Conservation (phyloP, 2,888 invertebrate species). For the Pseudanteris insignis region DNA sequence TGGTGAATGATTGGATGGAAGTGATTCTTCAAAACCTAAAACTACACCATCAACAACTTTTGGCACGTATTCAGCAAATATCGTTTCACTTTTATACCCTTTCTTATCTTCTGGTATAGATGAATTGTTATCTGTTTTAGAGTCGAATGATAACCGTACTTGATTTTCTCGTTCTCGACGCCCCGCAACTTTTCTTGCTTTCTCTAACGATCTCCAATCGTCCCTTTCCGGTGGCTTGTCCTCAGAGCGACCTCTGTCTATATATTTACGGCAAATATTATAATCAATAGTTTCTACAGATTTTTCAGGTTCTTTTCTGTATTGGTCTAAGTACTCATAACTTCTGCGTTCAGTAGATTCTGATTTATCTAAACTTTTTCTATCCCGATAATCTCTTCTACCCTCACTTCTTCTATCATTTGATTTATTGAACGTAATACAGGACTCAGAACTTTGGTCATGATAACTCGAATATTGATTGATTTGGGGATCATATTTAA, state of each 20-base stretch:
- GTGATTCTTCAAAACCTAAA: conserved; percentile 60
- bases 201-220: conserved; percentile 62
- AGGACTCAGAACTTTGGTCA: conserved; percentile 47
- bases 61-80: conserved; percentile 75
- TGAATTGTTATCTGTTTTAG: conserved; percentile 55
- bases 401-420: conserved; percentile 49
- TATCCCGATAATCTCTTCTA: conserved; percentile 51
- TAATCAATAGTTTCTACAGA: conserved; percentile 50
- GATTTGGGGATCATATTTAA: conserved; percentile 59
- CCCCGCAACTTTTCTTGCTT: conserved; percentile 60
- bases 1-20: conserved; percentile 69
- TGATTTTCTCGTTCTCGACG: conserved; percentile 58
- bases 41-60: conserved; percentile 67
- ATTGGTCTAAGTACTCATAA: conserved; percentile 52
- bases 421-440: conserved; percentile 46
- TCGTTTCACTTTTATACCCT: conserved; percentile 63
- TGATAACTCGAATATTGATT: conserved; percentile 56
- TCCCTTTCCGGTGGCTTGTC: conserved; percentile 60
- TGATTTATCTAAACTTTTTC: conserved; percentile 50
- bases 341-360: conserved; percentile 51
- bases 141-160: conserved; percentile 53
- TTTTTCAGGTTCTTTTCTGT: conserved; percentile 42
- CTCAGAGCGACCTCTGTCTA: conserved; percentile 49
- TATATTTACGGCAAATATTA: conserved; percentile 44
- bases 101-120: conserved; percentile 52